Base-by-base conservation (phyloP, 2,113 vertebrate genomes). In the Romanogobio albipinnatus region DNA sequence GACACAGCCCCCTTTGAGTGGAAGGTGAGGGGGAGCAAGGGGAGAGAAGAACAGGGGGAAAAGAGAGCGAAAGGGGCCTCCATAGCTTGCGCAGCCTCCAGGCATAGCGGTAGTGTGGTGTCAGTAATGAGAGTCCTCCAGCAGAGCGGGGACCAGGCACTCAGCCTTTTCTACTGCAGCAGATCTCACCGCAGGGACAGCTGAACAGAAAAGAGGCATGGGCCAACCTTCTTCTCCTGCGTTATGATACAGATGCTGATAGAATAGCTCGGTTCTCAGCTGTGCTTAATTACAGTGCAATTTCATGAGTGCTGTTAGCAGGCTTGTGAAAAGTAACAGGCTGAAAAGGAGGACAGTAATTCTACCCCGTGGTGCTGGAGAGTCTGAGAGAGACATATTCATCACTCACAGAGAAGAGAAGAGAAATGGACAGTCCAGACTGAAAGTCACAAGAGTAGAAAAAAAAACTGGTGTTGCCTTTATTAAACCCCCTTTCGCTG, bases 61-160 rank as follows among this genome's bases (percentile, higher is more conserved):
- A 64, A 80, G 73, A 45, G 53, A 82, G 73, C 14, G 56, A 64
- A 29, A 68, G 61, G 62, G 51, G 84, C 73, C 80, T 84, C 74
- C 80, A 53, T 80, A 80, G 59, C 84, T 76, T 62, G 11, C 56
- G 58, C 56, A 68, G 78, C 82, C 76, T 64, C 71, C 49, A 81
- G 88, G 68, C 77, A 87, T 74, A 59, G 33, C 3, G 77, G 53
- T 73, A 78, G 66, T 79, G 15, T 84, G 86, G 64, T 89, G 86
- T 85, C 70, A 49, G 81, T 87, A 89, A 87, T 86, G 86, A 89
- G 86, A 79, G 75, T 84, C 73, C 62, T 85, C 76, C 56, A 49
- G 66, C 76, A 66, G 47, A 86, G 62, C 73, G 17, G 59, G 61
- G 24, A 85, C 53, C 56, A 29, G 29, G n/a, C 76, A 9, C 71